phyloP scores from a whole-genome alignment of 2,113 vertebrate species.

The Globicephala melas region DNA sequence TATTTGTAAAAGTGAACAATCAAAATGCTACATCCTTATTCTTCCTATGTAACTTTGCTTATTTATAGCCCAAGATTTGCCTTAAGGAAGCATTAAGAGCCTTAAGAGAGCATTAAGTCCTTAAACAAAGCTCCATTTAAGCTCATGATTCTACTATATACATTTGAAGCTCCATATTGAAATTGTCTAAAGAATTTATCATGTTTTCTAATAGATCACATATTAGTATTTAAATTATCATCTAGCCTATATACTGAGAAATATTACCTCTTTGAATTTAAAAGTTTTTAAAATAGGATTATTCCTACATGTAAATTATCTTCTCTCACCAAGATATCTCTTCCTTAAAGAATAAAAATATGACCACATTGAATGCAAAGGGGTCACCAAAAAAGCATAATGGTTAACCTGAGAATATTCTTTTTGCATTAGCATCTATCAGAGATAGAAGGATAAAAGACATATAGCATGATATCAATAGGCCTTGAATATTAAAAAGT shows the following conservation, averaged over 20 bases:
- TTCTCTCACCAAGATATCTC: not conserved
- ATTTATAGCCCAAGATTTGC: not conserved
- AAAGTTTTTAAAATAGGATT: slow-evolving; percentile 2
- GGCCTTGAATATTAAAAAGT: not conserved
- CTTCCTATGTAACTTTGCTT: not conserved
- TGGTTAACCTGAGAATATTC: not conserved
- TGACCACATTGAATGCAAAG: not conserved
- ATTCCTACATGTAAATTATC: not conserved
- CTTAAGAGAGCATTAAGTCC: not conserved
- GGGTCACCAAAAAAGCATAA: not conserved
- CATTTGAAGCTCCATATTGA: not conserved
- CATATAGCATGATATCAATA: not conserved
- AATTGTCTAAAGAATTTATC: slow-evolving; percentile 28
- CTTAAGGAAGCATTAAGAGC: not conserved
- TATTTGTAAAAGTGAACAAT: not conserved
- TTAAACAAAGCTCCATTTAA: not conserved
- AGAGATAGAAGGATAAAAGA: not conserved
- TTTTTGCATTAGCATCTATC: not conserved
- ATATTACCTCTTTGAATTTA: slow-evolving; percentile 17
- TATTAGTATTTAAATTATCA: slow-evolving; percentile 32
- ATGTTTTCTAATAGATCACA: not conserved
- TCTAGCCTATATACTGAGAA: not conserved
- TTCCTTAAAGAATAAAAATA: slow-evolving; percentile 49
- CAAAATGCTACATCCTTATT: not conserved
- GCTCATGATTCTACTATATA: not conserved